Conservation (phyloP, 2,797 vertebrate species). For the Paguma larvata region DNA sequence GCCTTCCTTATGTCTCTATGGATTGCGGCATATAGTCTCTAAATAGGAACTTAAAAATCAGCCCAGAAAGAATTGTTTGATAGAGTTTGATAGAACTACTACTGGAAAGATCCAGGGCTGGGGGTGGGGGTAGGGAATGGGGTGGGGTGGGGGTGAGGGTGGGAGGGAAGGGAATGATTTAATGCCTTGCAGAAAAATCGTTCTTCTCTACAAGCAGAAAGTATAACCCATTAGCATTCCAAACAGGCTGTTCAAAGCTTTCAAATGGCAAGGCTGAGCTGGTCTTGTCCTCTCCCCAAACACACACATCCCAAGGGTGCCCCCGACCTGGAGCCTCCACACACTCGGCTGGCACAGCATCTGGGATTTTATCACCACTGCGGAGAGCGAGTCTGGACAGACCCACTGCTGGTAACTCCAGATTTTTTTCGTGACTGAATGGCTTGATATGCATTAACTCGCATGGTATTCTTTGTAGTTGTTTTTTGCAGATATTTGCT, state of each 20-base stretch:
- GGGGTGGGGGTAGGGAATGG: too few relatives aligned
- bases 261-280: conserved; percentile 47
- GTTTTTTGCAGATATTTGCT: conserved; percentile 87
- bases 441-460: conserved; percentile 85
- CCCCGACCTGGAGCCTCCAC: conserved; percentile 31
- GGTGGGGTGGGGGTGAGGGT: background rate
- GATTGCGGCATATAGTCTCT: background rate
- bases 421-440: conserved; percentile 86
- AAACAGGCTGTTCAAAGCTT: conserved; percentile 72
- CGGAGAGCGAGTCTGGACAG: conserved; percentile 60
- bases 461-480: conserved; percentile 87
- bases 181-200: conserved; percentile 65
- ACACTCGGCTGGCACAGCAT: conserved; percentile 70
- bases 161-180: background rate
- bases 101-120: background rate
- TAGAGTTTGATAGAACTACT: conserved; percentile 59
- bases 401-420: conserved; percentile 83
- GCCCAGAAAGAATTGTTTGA: conserved; percentile 23
- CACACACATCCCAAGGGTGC: conserved; percentile 61
- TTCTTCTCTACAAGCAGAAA: conserved; percentile 63
- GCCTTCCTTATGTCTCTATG: background rate
- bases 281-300: conserved; percentile 40
- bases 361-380: conserved; percentile 82
- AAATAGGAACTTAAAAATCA: conserved; percentile 61
- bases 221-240: conserved; percentile 78